Conservation (phyloP, 2,113 vertebrate genomes). For the Emydocephalus ijimae region DNA sequence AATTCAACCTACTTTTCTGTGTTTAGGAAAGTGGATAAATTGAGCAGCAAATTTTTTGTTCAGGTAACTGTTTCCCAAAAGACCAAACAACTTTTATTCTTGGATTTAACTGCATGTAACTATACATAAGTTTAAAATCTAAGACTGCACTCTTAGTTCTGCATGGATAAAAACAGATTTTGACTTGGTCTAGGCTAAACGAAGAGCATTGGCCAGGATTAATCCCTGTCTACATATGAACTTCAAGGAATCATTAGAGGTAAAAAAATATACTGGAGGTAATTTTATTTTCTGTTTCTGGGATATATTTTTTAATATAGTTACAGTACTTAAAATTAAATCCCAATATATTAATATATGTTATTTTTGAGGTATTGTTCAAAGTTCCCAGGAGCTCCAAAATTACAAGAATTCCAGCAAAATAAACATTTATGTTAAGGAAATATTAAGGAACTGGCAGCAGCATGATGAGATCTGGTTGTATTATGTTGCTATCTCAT, state of each 20-base stretch:
- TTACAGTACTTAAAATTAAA: not conserved
- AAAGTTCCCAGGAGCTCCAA: not conserved
- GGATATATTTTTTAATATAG: not conserved
- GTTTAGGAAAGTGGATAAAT: not conserved
- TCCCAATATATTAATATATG: not conserved
- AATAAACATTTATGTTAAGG: not conserved
- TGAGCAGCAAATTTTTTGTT: conserved; percentile 7
- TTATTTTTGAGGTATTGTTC: not conserved
- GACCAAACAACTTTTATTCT: conserved; percentile 15
- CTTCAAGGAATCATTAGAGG: not conserved
- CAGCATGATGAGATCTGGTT: not conserved
- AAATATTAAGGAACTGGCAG: not conserved
- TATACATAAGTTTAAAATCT: not conserved
- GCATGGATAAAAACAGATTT: not conserved
- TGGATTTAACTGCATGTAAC: not conserved
- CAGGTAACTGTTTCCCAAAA: conserved; percentile 12
- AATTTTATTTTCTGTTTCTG: not conserved
- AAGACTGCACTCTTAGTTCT: not conserved
- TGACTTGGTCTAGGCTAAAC: not conserved
- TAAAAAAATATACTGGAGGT: not conserved
- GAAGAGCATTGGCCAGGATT: not conserved
- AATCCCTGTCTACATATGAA: not conserved
- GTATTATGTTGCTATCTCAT: not conserved
- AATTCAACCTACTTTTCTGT: not conserved
- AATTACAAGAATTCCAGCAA: not conserved